Conservation (phyloP, 2,888 invertebrate genomes). For the Mongoloraphidia duomilia region DNA sequence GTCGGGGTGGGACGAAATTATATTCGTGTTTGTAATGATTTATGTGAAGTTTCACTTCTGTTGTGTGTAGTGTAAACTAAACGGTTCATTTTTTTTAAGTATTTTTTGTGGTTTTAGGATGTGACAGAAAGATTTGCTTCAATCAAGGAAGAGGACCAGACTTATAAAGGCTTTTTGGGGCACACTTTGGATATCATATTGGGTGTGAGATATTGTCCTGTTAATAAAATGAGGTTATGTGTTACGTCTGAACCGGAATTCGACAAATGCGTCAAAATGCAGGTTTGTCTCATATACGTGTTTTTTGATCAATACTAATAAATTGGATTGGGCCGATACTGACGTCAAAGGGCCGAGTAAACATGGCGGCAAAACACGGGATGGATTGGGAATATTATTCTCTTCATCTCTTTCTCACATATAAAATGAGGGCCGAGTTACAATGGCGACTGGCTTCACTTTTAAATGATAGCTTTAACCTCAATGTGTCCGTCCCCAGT, state of each 20-base stretch:
- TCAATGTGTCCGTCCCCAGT: too few relatives aligned
- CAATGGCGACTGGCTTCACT: too few relatives aligned
- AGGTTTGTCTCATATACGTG: conserved; percentile 37
- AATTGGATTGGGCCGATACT: background rate
- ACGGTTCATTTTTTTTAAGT: background rate
- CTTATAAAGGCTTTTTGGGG: conserved; percentile 58
- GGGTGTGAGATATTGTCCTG: conserved; percentile 68
- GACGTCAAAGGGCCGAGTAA: too few relatives aligned
- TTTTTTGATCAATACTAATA: background rate
- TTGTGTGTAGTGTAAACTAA: too few relatives aligned
- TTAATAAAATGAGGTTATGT: conserved; percentile 72
- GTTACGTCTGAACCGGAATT: conserved; percentile 83
- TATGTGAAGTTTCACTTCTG: background rate
- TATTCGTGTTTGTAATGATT: conserved; percentile 1
- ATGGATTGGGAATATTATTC: too few relatives aligned
- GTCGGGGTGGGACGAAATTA: too few relatives aligned
- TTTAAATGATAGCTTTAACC: too few relatives aligned
- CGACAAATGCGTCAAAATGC: conserved; percentile 85
- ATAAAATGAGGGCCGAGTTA: too few relatives aligned
- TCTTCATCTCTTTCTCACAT: too few relatives aligned
- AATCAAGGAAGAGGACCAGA: conserved; percentile 59
- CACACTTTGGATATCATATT: conserved; percentile 52
- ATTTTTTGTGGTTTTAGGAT: conserved; percentile 39
- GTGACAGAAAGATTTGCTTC: conserved; percentile 48
- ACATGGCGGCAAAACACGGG: too few relatives aligned